These are phyloP conservation scores for Neotoma lepida DNA, from an alignment of 2,113 vertebrate species.

Conservation along the genomic window DNA sequence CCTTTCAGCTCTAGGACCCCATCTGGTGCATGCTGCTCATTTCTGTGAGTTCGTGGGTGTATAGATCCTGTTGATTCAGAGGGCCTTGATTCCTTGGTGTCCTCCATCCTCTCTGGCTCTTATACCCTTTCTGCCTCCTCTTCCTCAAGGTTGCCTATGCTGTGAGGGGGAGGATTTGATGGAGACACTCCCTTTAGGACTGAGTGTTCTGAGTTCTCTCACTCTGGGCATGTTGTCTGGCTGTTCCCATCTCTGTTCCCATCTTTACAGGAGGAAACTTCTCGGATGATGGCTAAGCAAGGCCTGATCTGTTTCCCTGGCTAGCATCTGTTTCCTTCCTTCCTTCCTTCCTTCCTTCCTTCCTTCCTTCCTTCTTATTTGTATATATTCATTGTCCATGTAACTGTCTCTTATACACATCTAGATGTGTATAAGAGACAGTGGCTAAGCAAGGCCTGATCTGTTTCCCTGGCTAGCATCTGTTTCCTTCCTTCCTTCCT, in stretches of 20 bases:
- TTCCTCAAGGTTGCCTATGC: too few species aligned
- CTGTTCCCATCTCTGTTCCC: not conserved
- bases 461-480: not conserved
- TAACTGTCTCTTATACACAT: too few species aligned
- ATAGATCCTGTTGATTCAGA: not conserved
- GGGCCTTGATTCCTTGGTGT: not conserved
- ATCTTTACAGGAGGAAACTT: not conserved
- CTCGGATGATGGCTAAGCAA: not conserved
- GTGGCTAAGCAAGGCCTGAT: not conserved
- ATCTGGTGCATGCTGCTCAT: not conserved
- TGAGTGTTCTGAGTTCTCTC: not conserved
- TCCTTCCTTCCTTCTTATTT: not conserved
- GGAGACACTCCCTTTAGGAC: not conserved
- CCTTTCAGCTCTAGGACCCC: not conserved
- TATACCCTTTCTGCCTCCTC: not conserved
- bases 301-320: not conserved
- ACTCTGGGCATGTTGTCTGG: not conserved
- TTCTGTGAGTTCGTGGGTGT: not conserved
- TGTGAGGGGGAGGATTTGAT: too few species aligned
- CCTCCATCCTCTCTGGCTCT: not conserved
- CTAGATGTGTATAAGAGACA: too few species aligned
- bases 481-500: not conserved
- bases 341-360: not conserved
- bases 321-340: not conserved
- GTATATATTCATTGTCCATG: not conserved